Evolutionary conservation across 2,797 vertebrate genomes (phyloP).

Genomic region (Fistularia tabacaria): DNA sequence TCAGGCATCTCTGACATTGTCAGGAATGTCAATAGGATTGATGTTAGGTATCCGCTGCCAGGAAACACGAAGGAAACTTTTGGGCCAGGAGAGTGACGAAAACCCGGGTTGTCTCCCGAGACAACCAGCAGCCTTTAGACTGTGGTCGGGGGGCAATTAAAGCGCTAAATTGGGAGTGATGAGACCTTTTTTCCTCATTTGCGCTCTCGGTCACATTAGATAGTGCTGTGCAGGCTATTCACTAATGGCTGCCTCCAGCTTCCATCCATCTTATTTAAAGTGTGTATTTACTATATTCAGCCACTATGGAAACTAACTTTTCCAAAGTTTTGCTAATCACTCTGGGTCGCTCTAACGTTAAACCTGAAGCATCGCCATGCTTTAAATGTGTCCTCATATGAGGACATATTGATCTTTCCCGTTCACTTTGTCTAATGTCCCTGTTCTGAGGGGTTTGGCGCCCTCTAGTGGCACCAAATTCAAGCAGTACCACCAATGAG

Average conservation of each 20-base stretch:
- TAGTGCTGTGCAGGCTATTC: slow-evolving; percentile 62
- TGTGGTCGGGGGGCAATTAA: slow-evolving; percentile 25
- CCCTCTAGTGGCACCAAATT: too few species aligned
- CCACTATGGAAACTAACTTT: slow-evolving; percentile 37
- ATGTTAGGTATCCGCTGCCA: slow-evolving; percentile 10
- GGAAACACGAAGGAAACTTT: slow-evolving; percentile 10
- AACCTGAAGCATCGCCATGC: too few species aligned
- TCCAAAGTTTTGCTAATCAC: slow-evolving; percentile 17
- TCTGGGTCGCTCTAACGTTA: background rate
- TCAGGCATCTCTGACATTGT: slow-evolving; percentile 18
- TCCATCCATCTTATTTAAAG: slow-evolving; percentile 69
- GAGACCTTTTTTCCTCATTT: slow-evolving; percentile 33
- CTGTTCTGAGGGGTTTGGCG: too few species aligned
- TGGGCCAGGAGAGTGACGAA: slow-evolving; percentile 11
- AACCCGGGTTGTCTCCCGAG: background rate
- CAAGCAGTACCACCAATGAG: too few species aligned
- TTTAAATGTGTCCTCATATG: too few species aligned
- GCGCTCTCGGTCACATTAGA: slow-evolving; percentile 37
- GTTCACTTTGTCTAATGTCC: too few species aligned
- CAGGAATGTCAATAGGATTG: slow-evolving; percentile 21
- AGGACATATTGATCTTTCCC: too few species aligned
- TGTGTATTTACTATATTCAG: slow-evolving; percentile 38
- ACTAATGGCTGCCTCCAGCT: slow-evolving; percentile 49
- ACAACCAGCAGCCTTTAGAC: background rate
- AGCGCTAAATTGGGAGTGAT: slow-evolving; percentile 33